Evolutionary conservation across 2,113 vertebrate species (phyloP).

Genomic region (Chinchilla lanigera): DNA sequence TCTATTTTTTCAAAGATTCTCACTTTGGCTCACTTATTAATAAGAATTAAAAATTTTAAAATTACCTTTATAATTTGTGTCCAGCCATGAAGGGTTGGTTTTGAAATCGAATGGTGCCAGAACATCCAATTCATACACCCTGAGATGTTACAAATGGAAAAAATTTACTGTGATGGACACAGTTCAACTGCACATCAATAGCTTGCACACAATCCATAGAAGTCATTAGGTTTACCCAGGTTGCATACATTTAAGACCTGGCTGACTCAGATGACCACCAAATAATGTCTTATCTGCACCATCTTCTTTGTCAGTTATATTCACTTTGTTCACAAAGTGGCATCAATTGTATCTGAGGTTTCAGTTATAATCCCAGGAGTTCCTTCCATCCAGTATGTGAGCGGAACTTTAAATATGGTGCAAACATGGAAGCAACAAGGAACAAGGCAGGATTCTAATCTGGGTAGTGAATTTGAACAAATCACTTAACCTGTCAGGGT

Average conservation of each 20-base stretch:
- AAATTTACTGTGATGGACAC: not conserved
- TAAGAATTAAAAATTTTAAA: slow-evolving; percentile 18
- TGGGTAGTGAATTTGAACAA: not conserved
- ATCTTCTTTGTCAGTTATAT: not conserved
- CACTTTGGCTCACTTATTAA: slow-evolving; percentile 26
- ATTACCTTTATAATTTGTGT: slow-evolving; percentile 91
- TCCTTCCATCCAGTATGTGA: not conserved
- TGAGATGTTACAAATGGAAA: slow-evolving; percentile 47
- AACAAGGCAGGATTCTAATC: not conserved
- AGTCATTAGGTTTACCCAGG: not conserved
- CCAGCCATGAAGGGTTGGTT: slow-evolving; percentile 89
- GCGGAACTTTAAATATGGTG: not conserved
- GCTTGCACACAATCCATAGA: not conserved
- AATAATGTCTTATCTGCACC: not conserved
- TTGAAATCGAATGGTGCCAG: slow-evolving; percentile 93
- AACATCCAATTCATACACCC: slow-evolving; percentile 89
- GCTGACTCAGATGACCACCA: not conserved
- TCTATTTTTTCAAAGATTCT: slow-evolving; percentile 22
- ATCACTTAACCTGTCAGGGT: not conserved
- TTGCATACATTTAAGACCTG: not conserved
- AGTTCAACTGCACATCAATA: not conserved
- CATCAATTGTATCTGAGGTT: not conserved
- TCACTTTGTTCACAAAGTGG: not conserved
- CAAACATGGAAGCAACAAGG: not conserved
- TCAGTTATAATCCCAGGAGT: not conserved